Evolutionary conservation across 2,888 invertebrate genomes (phyloP).

Genomic region (Phortica magna): DNA sequence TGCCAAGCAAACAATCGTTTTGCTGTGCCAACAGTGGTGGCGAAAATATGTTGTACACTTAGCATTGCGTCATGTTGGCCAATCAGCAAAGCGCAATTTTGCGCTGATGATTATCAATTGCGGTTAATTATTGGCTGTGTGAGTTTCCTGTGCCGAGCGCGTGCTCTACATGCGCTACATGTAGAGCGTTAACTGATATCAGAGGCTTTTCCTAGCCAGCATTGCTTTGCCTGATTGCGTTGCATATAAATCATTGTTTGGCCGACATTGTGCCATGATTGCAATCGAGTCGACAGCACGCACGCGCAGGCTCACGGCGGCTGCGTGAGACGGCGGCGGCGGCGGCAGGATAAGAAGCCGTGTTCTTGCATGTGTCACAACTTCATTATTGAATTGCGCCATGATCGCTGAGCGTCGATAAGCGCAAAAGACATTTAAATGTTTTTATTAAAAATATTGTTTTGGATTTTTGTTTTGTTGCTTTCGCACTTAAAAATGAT

Average conservation of each 20-base stretch:
- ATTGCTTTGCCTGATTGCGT: slow-evolving; percentile 60
- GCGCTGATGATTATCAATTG: slow-evolving; percentile 7
- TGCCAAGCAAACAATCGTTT: not conserved
- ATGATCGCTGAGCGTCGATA: slow-evolving; percentile 28
- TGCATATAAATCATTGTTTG: slow-evolving; percentile 61
- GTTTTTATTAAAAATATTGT: not conserved
- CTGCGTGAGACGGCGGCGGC: not conserved
- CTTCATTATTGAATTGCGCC: slow-evolving; percentile 49
- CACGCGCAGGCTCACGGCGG: slow-evolving; percentile 57
- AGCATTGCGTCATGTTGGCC: not conserved
- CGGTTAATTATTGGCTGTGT: slow-evolving; percentile 5
- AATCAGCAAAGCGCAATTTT: not conserved
- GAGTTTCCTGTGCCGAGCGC: slow-evolving; percentile 8
- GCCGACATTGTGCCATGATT: slow-evolving; percentile 50
- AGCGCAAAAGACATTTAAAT: slow-evolving; percentile 35
- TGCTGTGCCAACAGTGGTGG: slow-evolving; percentile 2
- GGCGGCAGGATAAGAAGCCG: not conserved
- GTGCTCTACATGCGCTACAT: not conserved
- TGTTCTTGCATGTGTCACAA: slow-evolving; percentile 42
- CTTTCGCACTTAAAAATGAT: slow-evolving; percentile 55
- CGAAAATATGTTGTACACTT: slow-evolving; percentile 1
- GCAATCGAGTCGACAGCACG: slow-evolving; percentile 68
- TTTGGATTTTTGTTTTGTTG: slow-evolving; percentile 22
- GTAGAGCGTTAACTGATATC: not conserved
- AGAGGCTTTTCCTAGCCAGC: not conserved